Evolutionary conservation across 2,797 vertebrate genomes (phyloP).

Genomic region (Orestias chungarensis): DNA sequence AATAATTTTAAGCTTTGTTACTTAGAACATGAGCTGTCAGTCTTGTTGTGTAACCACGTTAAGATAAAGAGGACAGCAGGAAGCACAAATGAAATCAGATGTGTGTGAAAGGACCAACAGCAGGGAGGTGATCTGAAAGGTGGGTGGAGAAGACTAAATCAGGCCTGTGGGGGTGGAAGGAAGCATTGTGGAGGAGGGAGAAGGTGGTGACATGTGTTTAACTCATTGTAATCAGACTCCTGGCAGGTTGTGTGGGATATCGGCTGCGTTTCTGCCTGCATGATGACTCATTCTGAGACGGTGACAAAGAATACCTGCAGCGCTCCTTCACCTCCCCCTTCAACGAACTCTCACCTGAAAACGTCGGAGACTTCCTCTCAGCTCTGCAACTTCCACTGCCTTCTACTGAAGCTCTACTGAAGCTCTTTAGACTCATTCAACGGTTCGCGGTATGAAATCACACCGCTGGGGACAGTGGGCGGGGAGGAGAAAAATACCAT

Average conservation of each 20-base stretch:
- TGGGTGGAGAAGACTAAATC: conserved; percentile 12
- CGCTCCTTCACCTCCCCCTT: background rate
- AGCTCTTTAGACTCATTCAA: background rate
- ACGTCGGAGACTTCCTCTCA: background rate
- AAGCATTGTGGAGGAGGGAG: conserved; percentile 27
- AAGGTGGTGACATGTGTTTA: conserved; percentile 42
- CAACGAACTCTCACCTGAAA: conserved; percentile 1
- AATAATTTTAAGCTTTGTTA: conserved; percentile 9
- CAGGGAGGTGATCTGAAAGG: conserved; percentile 24
- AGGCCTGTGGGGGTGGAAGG: conserved; percentile 26
- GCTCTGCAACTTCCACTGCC: background rate
- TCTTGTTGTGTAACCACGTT: conserved; percentile 13
- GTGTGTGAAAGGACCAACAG: conserved; percentile 19
- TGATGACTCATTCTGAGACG: conserved; percentile 52
- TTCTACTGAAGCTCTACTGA: no score
- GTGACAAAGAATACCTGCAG: conserved; percentile 25
- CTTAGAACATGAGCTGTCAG: conserved; percentile 25
- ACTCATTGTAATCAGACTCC: conserved; percentile 50
- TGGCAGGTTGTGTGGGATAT: conserved; percentile 30
- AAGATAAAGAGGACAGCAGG: conserved; percentile 1
- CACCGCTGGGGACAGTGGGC: no score
- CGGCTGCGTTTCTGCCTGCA: conserved; percentile 21
- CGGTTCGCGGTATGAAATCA: background rate
- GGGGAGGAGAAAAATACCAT: no score
- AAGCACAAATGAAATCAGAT: conserved; percentile 30